Evolutionary conservation across 2,888 invertebrate genomes (phyloP).

Genomic region (Caenorhabditis virilis): DNA sequence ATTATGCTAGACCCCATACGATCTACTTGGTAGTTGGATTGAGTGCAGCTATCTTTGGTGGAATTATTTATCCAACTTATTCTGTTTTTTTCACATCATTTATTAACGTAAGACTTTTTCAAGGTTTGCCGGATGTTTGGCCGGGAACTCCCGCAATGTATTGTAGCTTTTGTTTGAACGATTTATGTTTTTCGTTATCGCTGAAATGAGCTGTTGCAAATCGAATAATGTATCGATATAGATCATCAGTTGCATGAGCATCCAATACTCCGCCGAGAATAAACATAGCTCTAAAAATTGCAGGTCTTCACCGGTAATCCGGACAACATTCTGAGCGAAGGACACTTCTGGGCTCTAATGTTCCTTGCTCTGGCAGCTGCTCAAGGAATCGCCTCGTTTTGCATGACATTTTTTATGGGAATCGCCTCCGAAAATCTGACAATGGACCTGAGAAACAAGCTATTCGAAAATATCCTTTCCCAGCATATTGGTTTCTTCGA

Average conservation of each 20-base stretch:
- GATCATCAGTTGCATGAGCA: no score
- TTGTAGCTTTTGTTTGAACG: no score
- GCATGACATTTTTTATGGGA: conserved; percentile 68
- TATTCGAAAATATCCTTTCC: conserved; percentile 70
- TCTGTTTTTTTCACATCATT: conserved; percentile 70
- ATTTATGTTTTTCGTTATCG: no score
- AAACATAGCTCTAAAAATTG: conserved; percentile 1
- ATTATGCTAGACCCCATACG: conserved; percentile 62
- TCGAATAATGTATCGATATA: no score
- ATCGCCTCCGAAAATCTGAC: conserved; percentile 69
- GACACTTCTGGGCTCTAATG: conserved; percentile 71
- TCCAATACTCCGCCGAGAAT: no score
- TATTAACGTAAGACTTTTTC: conserved; percentile 48
- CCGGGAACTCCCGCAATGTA: no score
- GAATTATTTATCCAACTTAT: conserved; percentile 71
- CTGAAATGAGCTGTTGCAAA: no score
- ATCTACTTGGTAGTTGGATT: conserved; percentile 68
- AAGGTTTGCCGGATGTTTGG: no score
- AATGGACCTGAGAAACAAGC: conserved; percentile 67
- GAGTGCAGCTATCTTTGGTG: conserved; percentile 68
- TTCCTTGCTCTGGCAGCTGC: conserved; percentile 69
- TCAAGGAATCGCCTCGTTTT: conserved; percentile 68
- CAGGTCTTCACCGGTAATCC: conserved; percentile 54
- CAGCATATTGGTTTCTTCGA: conserved; percentile 72
- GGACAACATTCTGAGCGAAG: conserved; percentile 66